A percentile compares a stretch with the other conserved stretches of the same genome.
Conservation (phyloP, 2,113 vertebrate species). For the Megalops atlanticus region DNA sequence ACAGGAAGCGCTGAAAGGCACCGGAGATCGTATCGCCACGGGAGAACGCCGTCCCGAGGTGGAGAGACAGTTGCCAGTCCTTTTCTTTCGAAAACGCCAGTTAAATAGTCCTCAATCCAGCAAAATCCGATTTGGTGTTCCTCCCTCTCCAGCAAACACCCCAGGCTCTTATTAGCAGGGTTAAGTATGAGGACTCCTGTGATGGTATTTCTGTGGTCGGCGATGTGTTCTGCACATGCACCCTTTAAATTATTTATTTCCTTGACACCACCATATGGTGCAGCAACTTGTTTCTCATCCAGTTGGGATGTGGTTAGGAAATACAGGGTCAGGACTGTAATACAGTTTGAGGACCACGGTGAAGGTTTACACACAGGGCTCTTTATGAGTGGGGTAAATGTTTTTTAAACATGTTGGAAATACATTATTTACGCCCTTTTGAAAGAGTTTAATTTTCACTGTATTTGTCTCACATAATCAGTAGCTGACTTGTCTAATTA, state of each 20-base stretch:
- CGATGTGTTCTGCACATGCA: conserved; percentile 59
- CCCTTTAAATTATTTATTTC: conserved; percentile 73
- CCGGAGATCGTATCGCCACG: conserved; percentile 68
- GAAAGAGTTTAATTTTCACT: not conserved
- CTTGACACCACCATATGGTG: conserved; percentile 70
- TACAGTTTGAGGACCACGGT: conserved; percentile 36
- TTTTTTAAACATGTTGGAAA: not conserved
- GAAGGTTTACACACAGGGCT: conserved; percentile 53
- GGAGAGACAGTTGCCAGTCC: conserved; percentile 69
- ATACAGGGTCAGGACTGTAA: conserved; percentile 57
- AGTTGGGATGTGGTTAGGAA: conserved; percentile 56
- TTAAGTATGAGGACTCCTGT: conserved; percentile 62
- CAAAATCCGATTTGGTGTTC: conserved; percentile 56
- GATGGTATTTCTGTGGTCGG: conserved; percentile 69
- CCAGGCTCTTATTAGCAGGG: conserved; percentile 64
- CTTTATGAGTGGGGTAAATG: not conserved
- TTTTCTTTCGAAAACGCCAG: conserved; percentile 62
- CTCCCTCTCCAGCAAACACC: conserved; percentile 36
- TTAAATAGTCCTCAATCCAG: conserved; percentile 70
- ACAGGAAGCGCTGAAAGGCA: conserved; percentile 79
- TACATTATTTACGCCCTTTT: not conserved
- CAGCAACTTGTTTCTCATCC: conserved; percentile 61
- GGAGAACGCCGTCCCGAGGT: conserved; percentile 56
- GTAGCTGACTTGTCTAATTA: too few species aligned
- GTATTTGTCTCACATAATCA: not conserved